Percentiles rank a stretch among this genome's conserved stretches.
Conservation (phyloP, 1,140 invertebrate species). For the Stegodyphus dumicola region DNA sequence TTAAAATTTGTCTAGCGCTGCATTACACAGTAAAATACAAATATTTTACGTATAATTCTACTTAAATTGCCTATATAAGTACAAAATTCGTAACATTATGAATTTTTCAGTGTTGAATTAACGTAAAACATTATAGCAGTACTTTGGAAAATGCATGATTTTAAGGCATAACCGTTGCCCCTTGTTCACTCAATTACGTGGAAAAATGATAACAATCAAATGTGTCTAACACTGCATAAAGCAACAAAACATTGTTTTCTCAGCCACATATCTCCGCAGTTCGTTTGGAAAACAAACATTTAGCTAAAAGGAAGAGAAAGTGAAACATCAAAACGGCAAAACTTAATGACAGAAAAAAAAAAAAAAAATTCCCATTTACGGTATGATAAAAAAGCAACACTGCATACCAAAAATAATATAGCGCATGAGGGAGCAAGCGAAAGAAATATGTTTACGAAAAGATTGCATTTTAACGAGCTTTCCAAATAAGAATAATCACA, state of each 20-base stretch:
- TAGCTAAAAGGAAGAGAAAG: not conserved
- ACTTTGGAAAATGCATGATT: not conserved
- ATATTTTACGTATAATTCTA: no score
- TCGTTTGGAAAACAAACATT: not conserved
- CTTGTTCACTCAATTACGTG: not conserved
- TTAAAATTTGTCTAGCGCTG: no score
- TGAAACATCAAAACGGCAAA: constrained; percentile 13
- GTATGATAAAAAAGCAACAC: constrained; percentile 3
- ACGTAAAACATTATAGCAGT: no score
- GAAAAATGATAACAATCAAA: not conserved
- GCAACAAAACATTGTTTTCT: not conserved
- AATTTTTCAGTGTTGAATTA: no score
- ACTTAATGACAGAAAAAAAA: constrained; percentile 29
- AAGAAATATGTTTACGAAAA: constrained; percentile 38
- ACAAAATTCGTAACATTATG: no score
- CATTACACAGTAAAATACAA: no score
- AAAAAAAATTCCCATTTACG: constrained; percentile 29
- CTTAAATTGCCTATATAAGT: no score
- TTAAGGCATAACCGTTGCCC: not conserved
- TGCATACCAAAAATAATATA: constrained; percentile 8
- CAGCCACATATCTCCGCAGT: not conserved
- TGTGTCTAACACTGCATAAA: not conserved
- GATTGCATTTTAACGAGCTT: constrained; percentile 56
- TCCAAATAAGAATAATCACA: constrained; percentile 34
- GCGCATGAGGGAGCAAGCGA: not conserved